A percentile compares a stretch with the other conserved stretches of the same genome.
phyloP scores from a whole-genome alignment of 1,140 invertebrate genomes.

The Heliconius eleuchia region DNA sequence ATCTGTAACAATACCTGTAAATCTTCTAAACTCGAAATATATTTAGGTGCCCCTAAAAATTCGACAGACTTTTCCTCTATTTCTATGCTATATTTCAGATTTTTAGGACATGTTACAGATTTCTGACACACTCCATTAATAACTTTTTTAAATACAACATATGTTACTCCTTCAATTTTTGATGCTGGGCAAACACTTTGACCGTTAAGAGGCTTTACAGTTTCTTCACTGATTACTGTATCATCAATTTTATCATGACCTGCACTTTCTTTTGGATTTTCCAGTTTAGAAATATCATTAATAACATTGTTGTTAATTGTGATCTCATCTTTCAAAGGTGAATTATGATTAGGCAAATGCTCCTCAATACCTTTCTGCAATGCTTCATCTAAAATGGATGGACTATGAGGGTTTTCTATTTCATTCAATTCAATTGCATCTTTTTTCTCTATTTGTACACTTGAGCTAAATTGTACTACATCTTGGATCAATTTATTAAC shows the following conservation, averaged over 20 bases:
- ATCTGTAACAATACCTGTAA: constrained; percentile 78
- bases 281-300: constrained; percentile 3
- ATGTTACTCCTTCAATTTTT: constrained; percentile 52
- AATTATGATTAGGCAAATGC: constrained; percentile 50
- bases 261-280: constrained; percentile 7
- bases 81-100: constrained; percentile 73
- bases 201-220: neutral
- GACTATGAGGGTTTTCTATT: constrained; percentile 63
- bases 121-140: constrained; percentile 66
- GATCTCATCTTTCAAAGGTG: constrained; percentile 18
- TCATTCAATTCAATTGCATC: constrained; percentile 35
- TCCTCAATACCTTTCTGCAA: constrained; percentile 68
- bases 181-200: constrained; percentile 34
- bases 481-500: constrained; percentile 64
- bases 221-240: neutral
- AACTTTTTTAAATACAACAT: constrained; percentile 73
- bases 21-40: constrained; percentile 74
- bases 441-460: constrained; percentile 40
- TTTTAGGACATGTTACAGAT: constrained; percentile 72
- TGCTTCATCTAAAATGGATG: constrained; percentile 71
- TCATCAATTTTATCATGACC: constrained; percentile 8
- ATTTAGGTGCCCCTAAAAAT: constrained; percentile 77
- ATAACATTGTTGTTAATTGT: constrained; percentile 9
- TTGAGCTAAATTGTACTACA: constrained; percentile 54
- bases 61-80: constrained; percentile 72